Evolutionary conservation across 1,140 invertebrate species (phyloP).

Genomic region (Drosophila sulfurigaster): DNA sequence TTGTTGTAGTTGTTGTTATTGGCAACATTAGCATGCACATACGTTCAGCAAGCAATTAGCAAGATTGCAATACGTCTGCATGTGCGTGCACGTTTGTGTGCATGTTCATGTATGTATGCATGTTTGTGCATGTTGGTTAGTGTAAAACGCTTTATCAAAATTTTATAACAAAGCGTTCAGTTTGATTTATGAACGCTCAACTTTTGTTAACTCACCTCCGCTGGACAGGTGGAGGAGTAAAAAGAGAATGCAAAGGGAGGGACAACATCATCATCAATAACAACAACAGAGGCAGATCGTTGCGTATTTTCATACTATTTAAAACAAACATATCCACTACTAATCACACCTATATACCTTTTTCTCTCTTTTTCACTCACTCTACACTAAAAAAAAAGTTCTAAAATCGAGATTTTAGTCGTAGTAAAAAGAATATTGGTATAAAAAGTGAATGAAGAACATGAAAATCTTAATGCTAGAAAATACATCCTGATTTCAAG

Average conservation of each 20-base stretch:
- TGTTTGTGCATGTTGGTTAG: constrained; percentile 46
- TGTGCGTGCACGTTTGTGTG: constrained; percentile 12
- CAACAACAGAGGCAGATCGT: constrained; percentile 38
- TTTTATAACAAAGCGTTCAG: constrained; percentile 78
- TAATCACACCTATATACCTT: constrained; percentile 64
- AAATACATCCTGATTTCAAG: too few species aligned
- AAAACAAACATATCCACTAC: constrained; percentile 76
- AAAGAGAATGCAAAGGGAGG: constrained; percentile 6
- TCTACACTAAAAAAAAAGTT: constrained; percentile 3
- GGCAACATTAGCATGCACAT: constrained; percentile 64
- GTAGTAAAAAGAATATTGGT: too few species aligned
- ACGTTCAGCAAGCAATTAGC: constrained; percentile 76
- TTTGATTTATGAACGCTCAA: constrained; percentile 80
- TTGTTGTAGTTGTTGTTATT: constrained; percentile 25
- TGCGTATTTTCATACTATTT: constrained; percentile 70
- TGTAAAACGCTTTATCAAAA: constrained; percentile 82
- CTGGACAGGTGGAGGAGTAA: constrained; percentile 18
- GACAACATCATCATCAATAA: constrained; percentile 76
- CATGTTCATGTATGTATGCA: constrained; percentile 17
- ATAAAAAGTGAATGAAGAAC: too few species aligned
- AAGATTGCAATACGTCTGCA: constrained; percentile 77
- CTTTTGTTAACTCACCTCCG: constrained; percentile 79
- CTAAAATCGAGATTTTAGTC: too few species aligned
- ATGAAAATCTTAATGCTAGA: too few species aligned
- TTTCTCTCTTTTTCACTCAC: background rate